Base-by-base conservation (phyloP, 2,113 vertebrate species). In the Ophthalmolycus amberensis region DNA sequence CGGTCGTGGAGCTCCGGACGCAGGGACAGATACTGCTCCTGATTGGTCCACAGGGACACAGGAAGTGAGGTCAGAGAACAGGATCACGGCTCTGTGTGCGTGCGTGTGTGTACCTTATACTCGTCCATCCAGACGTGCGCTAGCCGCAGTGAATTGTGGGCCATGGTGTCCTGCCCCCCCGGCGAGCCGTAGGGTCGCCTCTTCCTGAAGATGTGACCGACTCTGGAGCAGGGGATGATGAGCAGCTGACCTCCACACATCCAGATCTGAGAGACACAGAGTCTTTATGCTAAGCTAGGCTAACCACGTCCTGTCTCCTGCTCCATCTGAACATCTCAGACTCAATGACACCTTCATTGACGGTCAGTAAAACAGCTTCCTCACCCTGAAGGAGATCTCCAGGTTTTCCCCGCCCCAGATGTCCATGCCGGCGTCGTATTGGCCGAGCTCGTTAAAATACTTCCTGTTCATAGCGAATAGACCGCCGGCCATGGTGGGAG, bases 331-430 rank as follows among this genome's bases (percentile, higher is more conserved):
- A 16, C 46, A 48, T 48, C 46, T 48, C 56, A 15, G 56, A 27
- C 62, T 66, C 10, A 66, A 29, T 18, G 66, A 34, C n/a, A 20
- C 46, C 62, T 83, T 79, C 75, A 71, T n/a, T 71, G 52, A 79
- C 67, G 0, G 7, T 58, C 11, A 29, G 72, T 54, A 27, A 82
- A 80, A 46, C 42, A 4, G 59, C 16, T 32, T 34, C 11, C 80
- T 91, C 72, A 99, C 98, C 95, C 98, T 95, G 88, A 99, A 99
- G 46, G 98, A 99, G 87, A 99, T 98, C 88, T 99, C 98, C 90
- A 99, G 91, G 84, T 99, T 99, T 71, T 99, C 98, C 63, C 98
- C 98, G 68, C 98, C 98, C 98, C 98, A 99, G 92, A 99, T 99
- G 88, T 99, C 97, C 98, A 99, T 99, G 86, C 98, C 98, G 0